These are phyloP conservation scores for Hydropotes inermis DNA, from an alignment of 2,113 vertebrate genomes.

Conservation along the genomic window DNA sequence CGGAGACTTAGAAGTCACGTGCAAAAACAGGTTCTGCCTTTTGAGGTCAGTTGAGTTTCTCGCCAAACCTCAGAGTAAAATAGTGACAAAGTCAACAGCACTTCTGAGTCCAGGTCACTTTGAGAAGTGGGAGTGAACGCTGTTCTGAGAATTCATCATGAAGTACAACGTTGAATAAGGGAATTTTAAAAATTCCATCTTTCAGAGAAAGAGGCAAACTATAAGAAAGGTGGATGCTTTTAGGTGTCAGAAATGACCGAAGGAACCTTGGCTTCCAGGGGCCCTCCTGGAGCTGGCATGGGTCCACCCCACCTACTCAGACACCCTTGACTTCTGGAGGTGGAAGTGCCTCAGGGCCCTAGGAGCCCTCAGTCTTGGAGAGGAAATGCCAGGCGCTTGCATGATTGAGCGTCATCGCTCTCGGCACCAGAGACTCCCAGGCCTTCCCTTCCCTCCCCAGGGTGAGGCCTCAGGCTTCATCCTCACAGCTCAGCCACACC, in stretches of 20 bases:
- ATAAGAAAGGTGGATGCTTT: not conserved
- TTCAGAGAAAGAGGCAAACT: not conserved
- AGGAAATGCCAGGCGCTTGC: accelerated
- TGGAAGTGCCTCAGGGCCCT: not conserved
- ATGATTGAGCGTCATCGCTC: not conserved
- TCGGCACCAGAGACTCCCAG: accelerated
- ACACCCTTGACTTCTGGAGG: not conserved
- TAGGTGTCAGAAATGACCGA: not conserved
- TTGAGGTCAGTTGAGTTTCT: not conserved
- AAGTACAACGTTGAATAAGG: not conserved
- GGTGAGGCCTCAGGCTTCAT: not conserved
- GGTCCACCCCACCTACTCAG: accelerated
- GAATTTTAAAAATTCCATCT: not conserved
- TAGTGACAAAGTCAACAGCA: not conserved
- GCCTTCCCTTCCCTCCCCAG: not conserved
- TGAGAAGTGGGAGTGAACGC: not conserved
- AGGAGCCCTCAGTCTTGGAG: accelerated
- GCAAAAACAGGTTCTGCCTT: not conserved
- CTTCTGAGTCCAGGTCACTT: not conserved
- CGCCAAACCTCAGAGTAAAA: not conserved
- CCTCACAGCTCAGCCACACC: not conserved
- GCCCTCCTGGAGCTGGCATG: accelerated
- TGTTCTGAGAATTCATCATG: not conserved
- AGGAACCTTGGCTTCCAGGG: not conserved
- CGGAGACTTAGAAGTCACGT: not conserved